Percentiles rank a stretch among this genome's conserved stretches.
Conservation (phyloP, 2,113 vertebrate genomes). For the Phycodurus eques region DNA sequence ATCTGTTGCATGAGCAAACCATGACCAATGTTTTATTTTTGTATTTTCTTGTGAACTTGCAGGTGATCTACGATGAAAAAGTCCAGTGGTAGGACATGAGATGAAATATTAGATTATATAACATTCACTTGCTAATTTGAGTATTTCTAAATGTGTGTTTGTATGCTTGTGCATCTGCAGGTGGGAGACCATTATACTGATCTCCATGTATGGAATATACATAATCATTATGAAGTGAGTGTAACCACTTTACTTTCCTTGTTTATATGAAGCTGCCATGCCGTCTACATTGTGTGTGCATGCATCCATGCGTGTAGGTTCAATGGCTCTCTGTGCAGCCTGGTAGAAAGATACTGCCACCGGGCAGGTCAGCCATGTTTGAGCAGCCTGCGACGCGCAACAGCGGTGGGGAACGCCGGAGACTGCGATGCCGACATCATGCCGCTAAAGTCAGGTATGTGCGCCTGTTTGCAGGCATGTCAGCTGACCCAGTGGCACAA, state of each 20-base stretch:
- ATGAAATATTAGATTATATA: not conserved
- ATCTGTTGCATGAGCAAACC: not conserved
- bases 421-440: slow-evolving; percentile 73
- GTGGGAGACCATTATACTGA: slow-evolving; percentile 78
- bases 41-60: slow-evolving; percentile 21
- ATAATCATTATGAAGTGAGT: slow-evolving; percentile 79
- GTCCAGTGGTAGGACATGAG: slow-evolving; percentile 73
- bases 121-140: not conserved
- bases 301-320: slow-evolving; percentile 55
- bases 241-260: not conserved
- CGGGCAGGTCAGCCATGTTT: slow-evolving; percentile 57
- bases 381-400: slow-evolving; percentile 56
- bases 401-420: slow-evolving; percentile 53
- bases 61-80: slow-evolving; percentile 79
- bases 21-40: not conserved
- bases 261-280: not conserved
- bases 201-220: slow-evolving; percentile 76
- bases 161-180: slow-evolving; percentile 44
- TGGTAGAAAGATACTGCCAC: slow-evolving; percentile 66
- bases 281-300: not conserved
- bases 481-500: slow-evolving; percentile 37
- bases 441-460: slow-evolving; percentile 72
- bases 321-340: slow-evolving; percentile 68
- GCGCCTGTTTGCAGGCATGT: not conserved
- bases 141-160: slow-evolving; percentile 2